These are phyloP conservation scores for Monopterus albus DNA, from an alignment of 2,113 vertebrate species.

Conservation along the genomic window DNA sequence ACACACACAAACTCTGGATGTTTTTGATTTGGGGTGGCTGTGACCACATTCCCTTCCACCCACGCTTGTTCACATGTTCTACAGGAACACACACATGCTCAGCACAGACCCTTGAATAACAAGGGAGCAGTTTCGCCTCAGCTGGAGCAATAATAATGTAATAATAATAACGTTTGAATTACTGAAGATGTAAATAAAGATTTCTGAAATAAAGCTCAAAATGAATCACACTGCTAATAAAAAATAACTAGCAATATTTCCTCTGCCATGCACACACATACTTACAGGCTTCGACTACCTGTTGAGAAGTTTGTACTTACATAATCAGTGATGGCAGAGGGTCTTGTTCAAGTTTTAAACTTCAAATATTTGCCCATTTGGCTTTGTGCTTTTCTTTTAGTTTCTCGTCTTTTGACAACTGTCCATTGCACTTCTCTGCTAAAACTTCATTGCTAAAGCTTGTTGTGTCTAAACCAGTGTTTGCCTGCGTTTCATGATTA, in stretches of 20 bases:
- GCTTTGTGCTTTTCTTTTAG: background rate
- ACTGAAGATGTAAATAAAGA: background rate
- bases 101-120: constrained; percentile 35
- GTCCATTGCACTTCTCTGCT: background rate
- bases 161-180: background rate
- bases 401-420: constrained; percentile 5
- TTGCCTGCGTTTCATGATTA: background rate
- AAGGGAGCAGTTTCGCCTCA: constrained; percentile 11
- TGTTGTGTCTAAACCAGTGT: background rate
- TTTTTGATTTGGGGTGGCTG: constrained; percentile 73
- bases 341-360: constrained; percentile 2
- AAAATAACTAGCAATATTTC: background rate
- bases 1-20: constrained; percentile 51
- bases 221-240: background rate
- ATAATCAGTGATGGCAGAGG: background rate
- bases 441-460: background rate
- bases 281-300: background rate
- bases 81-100: constrained; percentile 59
- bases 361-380: constrained; percentile 20
- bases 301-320: background rate
- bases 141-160: background rate
- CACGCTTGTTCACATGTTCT: constrained; percentile 74
- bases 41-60: constrained; percentile 76
- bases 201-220: background rate
- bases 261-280: background rate